Evolutionary conservation across 2,113 vertebrate genomes (phyloP), one percentile per base, ranked within the genome.

Genomic region (Brachypodius melanocephalos): DNA sequence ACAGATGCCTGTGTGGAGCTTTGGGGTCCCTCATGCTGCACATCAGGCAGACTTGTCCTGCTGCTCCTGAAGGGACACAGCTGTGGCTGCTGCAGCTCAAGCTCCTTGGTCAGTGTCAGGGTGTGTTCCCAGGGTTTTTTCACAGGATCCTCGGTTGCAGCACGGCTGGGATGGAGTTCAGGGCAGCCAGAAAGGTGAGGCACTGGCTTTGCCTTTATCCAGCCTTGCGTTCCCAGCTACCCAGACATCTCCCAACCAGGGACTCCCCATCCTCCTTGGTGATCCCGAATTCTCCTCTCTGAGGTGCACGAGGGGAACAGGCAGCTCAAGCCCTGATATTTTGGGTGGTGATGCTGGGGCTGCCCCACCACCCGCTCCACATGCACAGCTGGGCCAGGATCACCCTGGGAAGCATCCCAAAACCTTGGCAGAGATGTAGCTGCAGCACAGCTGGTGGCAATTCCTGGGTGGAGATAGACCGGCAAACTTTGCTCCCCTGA

Each of bases 1-100:
- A 79, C 72, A 77, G 86, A 61, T 0, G 0, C 45, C 40, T 16
- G 24, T 0, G 0, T 40, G 57, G 36, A 65, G 46, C 65, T 62
- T 49, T 5, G 1, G 29, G 36, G 57, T 76, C 25, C 46, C 24
- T 71, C 0, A 0, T 32, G 59, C 28, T 5, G 4, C 4, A 3
- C 17, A 5, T 4, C 0, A 0, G 48, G 40, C 45, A 42, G 57
- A 51, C 0, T 1, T 3, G 1, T 77, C 21, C 36, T 51, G 36
- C 12, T 55, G 38, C 24, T 71, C 3, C 1, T 45, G 32, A 80
- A 14, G 43, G 29, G 36, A 2, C 25, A 31, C 6, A 11, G 48
- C 75, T 42, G 28, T 1, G 3, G 42, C 67, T 8, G 2, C 81
- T 51, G 63, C 42, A 42, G 36, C 15, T 79, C 2, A 3, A 21